Conservation (phyloP, 2,113 vertebrate genomes). For the Mesoclemmys tuberculata region DNA sequence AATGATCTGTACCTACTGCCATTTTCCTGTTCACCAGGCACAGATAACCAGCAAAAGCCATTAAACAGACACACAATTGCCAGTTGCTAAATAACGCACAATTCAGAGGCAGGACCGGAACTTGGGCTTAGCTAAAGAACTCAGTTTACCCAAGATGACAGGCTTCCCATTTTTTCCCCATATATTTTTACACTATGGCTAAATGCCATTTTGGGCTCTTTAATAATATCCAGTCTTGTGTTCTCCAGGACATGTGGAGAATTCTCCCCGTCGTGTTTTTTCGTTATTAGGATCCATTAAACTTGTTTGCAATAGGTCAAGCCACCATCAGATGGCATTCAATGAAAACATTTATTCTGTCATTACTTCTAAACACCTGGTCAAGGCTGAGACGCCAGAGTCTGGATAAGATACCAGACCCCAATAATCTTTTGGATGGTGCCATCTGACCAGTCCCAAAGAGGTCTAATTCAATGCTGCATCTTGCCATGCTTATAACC, state of each 20-base stretch:
- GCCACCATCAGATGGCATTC: background rate
- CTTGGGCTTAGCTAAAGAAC: background rate
- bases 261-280: background rate
- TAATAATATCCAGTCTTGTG: rapidly evolving
- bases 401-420: background rate
- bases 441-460: background rate
- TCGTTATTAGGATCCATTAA: background rate
- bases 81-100: background rate
- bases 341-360: background rate
- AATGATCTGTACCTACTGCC: background rate
- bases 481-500: background rate
- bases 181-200: rapidly evolving
- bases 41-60: background rate
- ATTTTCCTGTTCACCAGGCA: background rate
- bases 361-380: rapidly evolving
- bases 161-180: rapidly evolving
- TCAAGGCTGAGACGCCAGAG: background rate
- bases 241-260: background rate
- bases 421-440: background rate
- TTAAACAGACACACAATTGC: background rate
- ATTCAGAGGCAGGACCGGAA: rapidly evolving
- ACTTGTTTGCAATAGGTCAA: background rate
- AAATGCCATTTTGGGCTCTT: rapidly evolving
- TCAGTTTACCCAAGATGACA: rapidly evolving
- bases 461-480: background rate